Base-by-base conservation (phyloP, 2,888 invertebrate genomes). In the Griposia aprilina region DNA sequence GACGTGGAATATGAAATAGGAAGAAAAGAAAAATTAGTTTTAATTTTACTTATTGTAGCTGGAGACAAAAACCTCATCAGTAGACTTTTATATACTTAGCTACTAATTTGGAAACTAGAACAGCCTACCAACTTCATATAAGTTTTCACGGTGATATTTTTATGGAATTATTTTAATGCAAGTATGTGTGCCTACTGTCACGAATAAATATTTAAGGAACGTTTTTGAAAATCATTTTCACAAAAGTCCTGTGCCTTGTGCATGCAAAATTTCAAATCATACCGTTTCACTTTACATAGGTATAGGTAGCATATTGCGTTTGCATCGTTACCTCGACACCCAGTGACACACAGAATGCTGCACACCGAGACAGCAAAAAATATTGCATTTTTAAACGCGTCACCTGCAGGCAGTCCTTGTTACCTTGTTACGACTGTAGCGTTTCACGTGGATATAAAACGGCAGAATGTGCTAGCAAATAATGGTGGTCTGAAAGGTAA, bases 301-400 rank as follows among this genome's bases (percentile, higher is more conserved):
- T n/a, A 5, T 52, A 50, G n/a, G 55, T 48, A 60, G 36, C 48
- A 26, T 59, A 74, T 48, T 78, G 55, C 48, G n/a, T 60, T 67
- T 55, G 26, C 30, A 23, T 65, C 26, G 41, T 45, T 67, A 73
- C 23, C 65, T 73, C 57, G 26, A 78, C 66, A 74, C 72, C 23
- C 74, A 76, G 66, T 76, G 81, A 76, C 77, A 78, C 74, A 66
- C 57, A 78, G 76, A 82, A 76, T 69, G 66, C 74, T 78, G 70
- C 78, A 86, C 78, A 79, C 78, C 36, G 80, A 81, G 76, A 85
- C 75, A 84, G 83, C 72, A 90, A 90, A 92, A 92, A 89, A 87
- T n/a, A n/a, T 71, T 90, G 91, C 91, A 91, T 89, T 91, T 91
- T 91, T 86, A 89, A 91, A 91, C 74, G 86, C 83, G 91, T 91